These are phyloP conservation scores for Galleria mellonella DNA, from an alignment of 1,140 invertebrate genomes.

Conservation along the genomic window DNA sequence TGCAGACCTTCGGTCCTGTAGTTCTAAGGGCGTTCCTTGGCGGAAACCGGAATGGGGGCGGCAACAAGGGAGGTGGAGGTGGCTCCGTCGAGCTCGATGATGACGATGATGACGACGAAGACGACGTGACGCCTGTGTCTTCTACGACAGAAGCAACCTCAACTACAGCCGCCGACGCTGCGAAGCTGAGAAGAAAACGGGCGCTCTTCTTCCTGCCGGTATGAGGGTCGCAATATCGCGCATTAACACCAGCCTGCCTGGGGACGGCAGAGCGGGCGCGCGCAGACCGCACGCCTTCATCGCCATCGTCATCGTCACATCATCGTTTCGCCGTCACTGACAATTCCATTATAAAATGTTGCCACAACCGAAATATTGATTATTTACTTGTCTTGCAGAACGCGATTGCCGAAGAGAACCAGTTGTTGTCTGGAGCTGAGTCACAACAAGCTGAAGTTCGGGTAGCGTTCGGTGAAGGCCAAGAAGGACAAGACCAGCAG, in stretches of 20 bases:
- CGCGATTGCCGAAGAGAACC: slow-evolving; percentile 67
- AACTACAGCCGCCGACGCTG: slow-evolving; percentile 40
- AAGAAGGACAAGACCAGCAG: slow-evolving; percentile 39
- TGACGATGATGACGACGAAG: slow-evolving; percentile 56
- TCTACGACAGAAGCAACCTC: slow-evolving; percentile 35
- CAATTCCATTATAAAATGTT: slow-evolving; percentile 53
- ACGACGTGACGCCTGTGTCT: slow-evolving; percentile 22
- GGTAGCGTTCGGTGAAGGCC: slow-evolving; percentile 77
- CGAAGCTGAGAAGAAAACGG: slow-evolving; percentile 50
- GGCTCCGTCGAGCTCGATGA: slow-evolving; percentile 63
- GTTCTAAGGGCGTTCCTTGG: slow-evolving; percentile 76
- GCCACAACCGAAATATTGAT: neutral
- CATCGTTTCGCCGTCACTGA: slow-evolving; percentile 65
- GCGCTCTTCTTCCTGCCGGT: slow-evolving; percentile 61
- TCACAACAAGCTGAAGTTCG: slow-evolving; percentile 79
- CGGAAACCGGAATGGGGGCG: slow-evolving; percentile 47
- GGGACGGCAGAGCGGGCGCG: slow-evolving; percentile 55
- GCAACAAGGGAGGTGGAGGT: slow-evolving; percentile 23
- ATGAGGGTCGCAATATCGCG: slow-evolving; percentile 55
- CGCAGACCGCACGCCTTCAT: slow-evolving; percentile 68
- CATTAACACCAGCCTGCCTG: slow-evolving; percentile 56
- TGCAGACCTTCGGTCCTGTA: slow-evolving; percentile 80
- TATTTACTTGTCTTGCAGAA: slow-evolving; percentile 47
- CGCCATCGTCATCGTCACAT: slow-evolving; percentile 74
- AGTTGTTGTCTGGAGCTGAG: slow-evolving; percentile 71